phyloP scores from a whole-genome alignment of 2,888 invertebrate genomes.

The Parelbella ahira region DNA sequence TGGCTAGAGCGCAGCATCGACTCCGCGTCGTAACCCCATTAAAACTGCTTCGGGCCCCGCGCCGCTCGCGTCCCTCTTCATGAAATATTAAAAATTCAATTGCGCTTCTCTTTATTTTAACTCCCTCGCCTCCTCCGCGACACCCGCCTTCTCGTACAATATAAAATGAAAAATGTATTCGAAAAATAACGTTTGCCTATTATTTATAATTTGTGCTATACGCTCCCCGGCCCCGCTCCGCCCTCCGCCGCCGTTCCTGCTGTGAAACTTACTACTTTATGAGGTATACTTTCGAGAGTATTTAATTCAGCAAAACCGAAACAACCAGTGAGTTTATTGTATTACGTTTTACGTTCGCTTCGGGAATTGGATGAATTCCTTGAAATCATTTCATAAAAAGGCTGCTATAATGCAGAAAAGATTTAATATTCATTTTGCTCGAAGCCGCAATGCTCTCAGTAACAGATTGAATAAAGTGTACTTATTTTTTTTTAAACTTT shows the following conservation, averaged over 20 bases:
- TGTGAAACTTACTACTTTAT: conserved; percentile 23
- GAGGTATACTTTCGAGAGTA: conserved; percentile 15
- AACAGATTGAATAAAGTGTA: conserved; percentile 12
- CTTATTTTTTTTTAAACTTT: conserved; percentile 13
- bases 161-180: conserved; percentile 79
- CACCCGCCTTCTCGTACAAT: conserved; percentile 67
- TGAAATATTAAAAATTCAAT: conserved; percentile 82
- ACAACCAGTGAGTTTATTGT: conserved; percentile 23
- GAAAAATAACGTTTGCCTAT: conserved; percentile 76
- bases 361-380: conserved; percentile 22
- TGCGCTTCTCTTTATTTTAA: conserved; percentile 81
- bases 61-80: conserved; percentile 66
- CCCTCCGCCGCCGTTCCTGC: conserved; percentile 42
- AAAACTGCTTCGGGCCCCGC: conserved; percentile 63
- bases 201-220: conserved; percentile 75
- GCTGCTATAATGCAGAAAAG: conserved; percentile 16
- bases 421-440: conserved; percentile 18
- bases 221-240: conserved; percentile 39
- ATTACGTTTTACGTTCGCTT: conserved; percentile 21
- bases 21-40: conserved; percentile 64
- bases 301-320: conserved; percentile 22
- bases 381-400: conserved; percentile 22
- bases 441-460: conserved; percentile 7
- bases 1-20: conserved; percentile 26
- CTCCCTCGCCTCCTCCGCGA: conserved; percentile 64